phyloP scores from a whole-genome alignment of 2,797 vertebrate species.

The Atherinosoma microstoma region DNA sequence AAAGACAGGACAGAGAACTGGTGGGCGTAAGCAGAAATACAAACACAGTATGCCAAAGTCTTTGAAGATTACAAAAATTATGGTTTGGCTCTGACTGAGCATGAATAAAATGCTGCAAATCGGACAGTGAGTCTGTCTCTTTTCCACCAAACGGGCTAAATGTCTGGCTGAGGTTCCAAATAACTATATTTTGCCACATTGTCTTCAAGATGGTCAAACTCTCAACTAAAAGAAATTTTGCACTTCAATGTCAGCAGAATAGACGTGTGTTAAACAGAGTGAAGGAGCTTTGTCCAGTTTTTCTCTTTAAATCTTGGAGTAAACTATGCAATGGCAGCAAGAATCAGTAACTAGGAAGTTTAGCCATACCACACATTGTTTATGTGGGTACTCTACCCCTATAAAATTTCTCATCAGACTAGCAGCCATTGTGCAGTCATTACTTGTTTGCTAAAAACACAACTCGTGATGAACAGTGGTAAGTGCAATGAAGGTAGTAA shows the following conservation, averaged over 20 bases:
- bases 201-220: slow-evolving; percentile 24
- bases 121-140: slow-evolving; percentile 4
- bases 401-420: slow-evolving; percentile 45
- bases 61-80: slow-evolving; percentile 16
- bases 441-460: slow-evolving; percentile 66
- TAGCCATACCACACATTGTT: not conserved
- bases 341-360: slow-evolving; percentile 2
- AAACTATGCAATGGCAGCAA: not conserved
- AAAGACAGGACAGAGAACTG: slow-evolving; percentile 30
- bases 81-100: not conserved
- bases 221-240: slow-evolving; percentile 2
- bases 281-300: not conserved
- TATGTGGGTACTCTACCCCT: slow-evolving; percentile 3
- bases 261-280: not conserved
- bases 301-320: not conserved
- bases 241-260: slow-evolving; percentile 15
- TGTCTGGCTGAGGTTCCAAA: slow-evolving; percentile 8
- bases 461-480: slow-evolving; percentile 25
- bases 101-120: slow-evolving; percentile 9
- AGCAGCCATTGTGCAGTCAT: slow-evolving; percentile 57
- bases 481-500: slow-evolving; percentile 24
- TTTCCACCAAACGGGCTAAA: slow-evolving; percentile 11
- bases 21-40: slow-evolving; percentile 36
- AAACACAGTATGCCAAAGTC: slow-evolving; percentile 26
- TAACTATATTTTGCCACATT: slow-evolving; percentile 27